A percentile compares a stretch with the other conserved stretches of the same genome.
Conservation (phyloP, 1,140 invertebrate genomes). For the Pseudoatta argentina region DNA sequence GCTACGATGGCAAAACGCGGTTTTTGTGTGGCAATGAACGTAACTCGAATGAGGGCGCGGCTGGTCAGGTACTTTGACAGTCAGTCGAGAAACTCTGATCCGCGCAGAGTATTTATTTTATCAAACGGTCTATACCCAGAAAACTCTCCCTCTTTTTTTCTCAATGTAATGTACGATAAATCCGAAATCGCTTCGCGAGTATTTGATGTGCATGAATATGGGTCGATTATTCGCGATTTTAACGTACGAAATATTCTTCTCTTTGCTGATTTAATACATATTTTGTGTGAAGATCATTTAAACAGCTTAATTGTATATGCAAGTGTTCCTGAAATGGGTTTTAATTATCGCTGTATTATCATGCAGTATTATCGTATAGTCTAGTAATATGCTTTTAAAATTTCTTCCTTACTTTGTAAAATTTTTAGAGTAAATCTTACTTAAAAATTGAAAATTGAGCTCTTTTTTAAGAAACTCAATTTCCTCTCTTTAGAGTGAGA, state of each 20-base stretch:
- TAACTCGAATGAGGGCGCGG: constrained; percentile 50
- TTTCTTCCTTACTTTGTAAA: no score
- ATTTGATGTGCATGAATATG: not conserved
- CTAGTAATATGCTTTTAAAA: not conserved
- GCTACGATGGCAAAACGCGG: not conserved
- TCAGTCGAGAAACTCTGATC: constrained; percentile 19
- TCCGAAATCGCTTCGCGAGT: constrained; percentile 2
- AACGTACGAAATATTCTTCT: not conserved
- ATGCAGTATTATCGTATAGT: no score
- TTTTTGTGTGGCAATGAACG: constrained; percentile 42
- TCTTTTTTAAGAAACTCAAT: no score
- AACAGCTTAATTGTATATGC: not conserved
- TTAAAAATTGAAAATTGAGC: no score
- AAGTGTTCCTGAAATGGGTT: not conserved
- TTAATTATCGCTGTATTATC: not conserved
- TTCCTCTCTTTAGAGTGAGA: no score
- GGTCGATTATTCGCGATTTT: constrained; percentile 11
- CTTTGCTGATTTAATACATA: not conserved
- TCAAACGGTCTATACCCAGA: not conserved
- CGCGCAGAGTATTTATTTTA: constrained; percentile 44
- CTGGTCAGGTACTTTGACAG: constrained; percentile 43
- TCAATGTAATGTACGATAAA: constrained; percentile 26
- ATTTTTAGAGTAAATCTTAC: no score
- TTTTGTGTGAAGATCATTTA: not conserved
- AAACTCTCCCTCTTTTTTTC: constrained; percentile 6